Percentiles rank a stretch among this genome's conserved stretches.
phyloP scores from a whole-genome alignment of 1,140 invertebrate genomes.

The Triops cancriformis region DNA sequence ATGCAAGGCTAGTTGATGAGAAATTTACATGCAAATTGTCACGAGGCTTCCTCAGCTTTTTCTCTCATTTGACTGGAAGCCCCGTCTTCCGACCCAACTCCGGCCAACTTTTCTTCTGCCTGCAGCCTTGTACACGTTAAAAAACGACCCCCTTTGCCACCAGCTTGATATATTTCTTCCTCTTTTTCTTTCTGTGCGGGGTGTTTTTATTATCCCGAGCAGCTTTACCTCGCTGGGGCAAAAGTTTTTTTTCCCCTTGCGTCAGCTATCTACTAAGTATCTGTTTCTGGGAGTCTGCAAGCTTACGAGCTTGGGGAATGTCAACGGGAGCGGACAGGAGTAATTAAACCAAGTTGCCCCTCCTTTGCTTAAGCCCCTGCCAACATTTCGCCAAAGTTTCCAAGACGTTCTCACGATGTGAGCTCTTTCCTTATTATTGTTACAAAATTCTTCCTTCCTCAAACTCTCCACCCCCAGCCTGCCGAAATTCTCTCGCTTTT shows the following conservation, averaged over 20 bases:
- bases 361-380: slow-evolving; percentile 1
- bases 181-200: neutral
- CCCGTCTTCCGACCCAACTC: neutral
- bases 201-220: neutral
- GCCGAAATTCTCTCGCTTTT: no score
- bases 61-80: neutral
- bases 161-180: neutral
- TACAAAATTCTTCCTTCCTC: neutral
- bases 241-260: neutral
- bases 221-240: neutral
- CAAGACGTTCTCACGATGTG: neutral
- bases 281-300: slow-evolving; percentile 12
- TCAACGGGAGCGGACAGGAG: neutral
- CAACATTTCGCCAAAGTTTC: slow-evolving; percentile 1
- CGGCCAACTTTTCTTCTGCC: neutral
- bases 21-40: neutral
- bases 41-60: neutral
- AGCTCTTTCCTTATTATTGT: slow-evolving; percentile 6
- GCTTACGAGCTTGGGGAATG: slow-evolving; percentile 5
- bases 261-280: neutral
- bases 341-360: slow-evolving; percentile 3
- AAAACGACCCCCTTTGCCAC: neutral
- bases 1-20: neutral
- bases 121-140: neutral
- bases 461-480: no score